Percentiles rank a stretch among this genome's conserved stretches.
Evolutionary conservation across 2,113 vertebrate genomes (phyloP).

Genomic region (Chaetorhynchus papuensis): DNA sequence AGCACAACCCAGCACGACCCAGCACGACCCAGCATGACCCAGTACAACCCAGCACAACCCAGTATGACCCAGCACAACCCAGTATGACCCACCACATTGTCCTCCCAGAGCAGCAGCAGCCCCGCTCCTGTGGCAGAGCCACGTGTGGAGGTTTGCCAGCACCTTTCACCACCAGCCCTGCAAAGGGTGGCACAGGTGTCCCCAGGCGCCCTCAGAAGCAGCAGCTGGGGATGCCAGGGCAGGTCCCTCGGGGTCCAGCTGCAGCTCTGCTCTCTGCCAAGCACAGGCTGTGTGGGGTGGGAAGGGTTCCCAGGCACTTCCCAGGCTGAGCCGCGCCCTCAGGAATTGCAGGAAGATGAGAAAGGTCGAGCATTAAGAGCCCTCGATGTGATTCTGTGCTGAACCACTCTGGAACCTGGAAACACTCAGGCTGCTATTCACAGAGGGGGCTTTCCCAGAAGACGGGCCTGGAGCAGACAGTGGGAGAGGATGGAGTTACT

Average conservation of each 20-base stretch:
- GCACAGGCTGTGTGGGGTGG: background rate
- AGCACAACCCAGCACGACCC: background rate
- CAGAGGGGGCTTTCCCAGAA: background rate
- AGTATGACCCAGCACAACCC: background rate
- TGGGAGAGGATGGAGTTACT: background rate
- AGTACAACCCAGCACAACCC: background rate
- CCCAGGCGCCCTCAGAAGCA: fast-evolving
- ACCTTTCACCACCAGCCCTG: background rate
- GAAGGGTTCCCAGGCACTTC: background rate
- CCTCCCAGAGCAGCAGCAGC: background rate
- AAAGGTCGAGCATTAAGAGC: background rate
- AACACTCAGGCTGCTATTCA: background rate
- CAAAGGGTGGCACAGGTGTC: background rate
- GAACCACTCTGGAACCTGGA: background rate
- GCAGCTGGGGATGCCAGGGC: background rate
- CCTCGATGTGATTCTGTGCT: background rate
- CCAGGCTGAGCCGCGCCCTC: background rate
- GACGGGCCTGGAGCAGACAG: background rate
- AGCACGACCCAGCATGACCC: background rate
- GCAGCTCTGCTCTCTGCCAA: background rate
- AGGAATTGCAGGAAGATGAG: background rate
- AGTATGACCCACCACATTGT: fast-evolving
- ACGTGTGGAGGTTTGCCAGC: fast-evolving
- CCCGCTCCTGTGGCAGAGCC: fast-evolving
- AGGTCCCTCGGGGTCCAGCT: fast-evolving